Conservation (phyloP, 2,113 vertebrate genomes). For the Salminus brasiliensis region DNA sequence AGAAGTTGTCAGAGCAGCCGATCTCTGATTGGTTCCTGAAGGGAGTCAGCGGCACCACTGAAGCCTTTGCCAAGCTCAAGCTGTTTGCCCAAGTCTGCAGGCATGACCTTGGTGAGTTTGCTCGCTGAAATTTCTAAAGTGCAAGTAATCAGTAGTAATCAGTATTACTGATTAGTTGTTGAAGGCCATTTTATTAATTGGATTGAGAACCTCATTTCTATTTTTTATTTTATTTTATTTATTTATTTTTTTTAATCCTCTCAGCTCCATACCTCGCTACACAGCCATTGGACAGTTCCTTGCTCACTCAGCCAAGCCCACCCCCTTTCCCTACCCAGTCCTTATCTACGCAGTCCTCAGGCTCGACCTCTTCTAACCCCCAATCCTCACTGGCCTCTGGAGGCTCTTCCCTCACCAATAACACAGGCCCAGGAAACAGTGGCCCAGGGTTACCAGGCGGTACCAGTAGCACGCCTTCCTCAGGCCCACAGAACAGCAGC, state of each 20-base stretch:
- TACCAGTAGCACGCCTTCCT: conserved; percentile 78
- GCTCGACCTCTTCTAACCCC: conserved; percentile 71
- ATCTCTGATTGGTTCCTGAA: conserved; percentile 96
- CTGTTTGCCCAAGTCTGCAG: conserved; percentile 98
- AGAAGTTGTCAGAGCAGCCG: conserved; percentile 88
- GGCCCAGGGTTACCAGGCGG: conserved; percentile 78
- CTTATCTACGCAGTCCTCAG: conserved; percentile 77
- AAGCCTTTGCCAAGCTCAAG: conserved; percentile 94
- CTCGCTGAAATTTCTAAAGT: too few relatives aligned
- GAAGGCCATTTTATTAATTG: too few relatives aligned
- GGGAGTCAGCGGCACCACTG: conserved; percentile 84
- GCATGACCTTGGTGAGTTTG: conserved; percentile 88
- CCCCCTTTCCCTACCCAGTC: conserved; percentile 78
- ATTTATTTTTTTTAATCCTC: too few relatives aligned
- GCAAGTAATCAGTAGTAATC: too few relatives aligned
- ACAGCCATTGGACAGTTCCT: conserved; percentile 89
- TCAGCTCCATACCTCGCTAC: conserved; percentile 96
- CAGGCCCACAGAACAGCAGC: conserved; percentile 76
- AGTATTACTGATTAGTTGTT: too few relatives aligned
- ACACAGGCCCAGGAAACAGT: conserved; percentile 69
- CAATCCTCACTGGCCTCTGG: conserved; percentile 74
- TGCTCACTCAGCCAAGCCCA: conserved; percentile 88
- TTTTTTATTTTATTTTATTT: conserved; percentile 7
- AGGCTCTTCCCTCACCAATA: conserved; percentile 73
- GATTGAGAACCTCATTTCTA: not conserved